Base-by-base conservation (phyloP, 2,797 vertebrate species). In the Aythya fuligula region DNA sequence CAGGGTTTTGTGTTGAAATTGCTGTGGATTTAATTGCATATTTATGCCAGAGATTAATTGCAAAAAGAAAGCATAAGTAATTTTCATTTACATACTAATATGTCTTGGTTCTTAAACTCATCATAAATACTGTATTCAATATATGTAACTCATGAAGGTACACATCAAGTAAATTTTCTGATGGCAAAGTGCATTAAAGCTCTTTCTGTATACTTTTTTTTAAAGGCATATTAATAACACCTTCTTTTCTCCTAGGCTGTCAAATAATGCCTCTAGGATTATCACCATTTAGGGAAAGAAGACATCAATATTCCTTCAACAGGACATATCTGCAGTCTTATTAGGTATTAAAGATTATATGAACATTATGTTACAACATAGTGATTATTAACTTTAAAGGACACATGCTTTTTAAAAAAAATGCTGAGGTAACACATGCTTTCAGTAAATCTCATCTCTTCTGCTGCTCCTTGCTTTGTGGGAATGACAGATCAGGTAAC, bases 71-170 rank as follows among this genome's bases (percentile, higher is more conserved):
- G 75, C 57, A 70, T 89, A 79, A 72, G 56, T 94, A 94, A 96
- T 96, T 97, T 97, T 94, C 73, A 95, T 92, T 97, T 97, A 88
- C 32, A 57, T 95, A 94, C 96, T 85, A 94, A 89, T 93, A 56
- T 28, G 65, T 87, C 49, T 95, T 95, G 36, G 56, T 95, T 97
- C 82, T 94, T 93, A 96, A 92, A 62, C 57, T 94, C 87, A 90
- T 96, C 60, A 49, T 96, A 98, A 97, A 97, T 96, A 96, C 81
- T 96, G 69, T 90, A 89, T 77, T 96, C 73, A 93, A 94, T 89
- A 96, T 95, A 97, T 94, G 95, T 90, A 95, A 96, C 88, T 96
- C 91, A 92, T 94, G 85, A 95, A 96, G 87, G 89, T 88, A 94
- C 70, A 86, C 56, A 97, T 94, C 71, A 90, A 94, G 89, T 96